Percentiles rank a stretch among this genome's conserved stretches.
These are phyloP conservation scores for Caracal caracal DNA, from an alignment of 2,113 vertebrate genomes.

Conservation along the genomic window DNA sequence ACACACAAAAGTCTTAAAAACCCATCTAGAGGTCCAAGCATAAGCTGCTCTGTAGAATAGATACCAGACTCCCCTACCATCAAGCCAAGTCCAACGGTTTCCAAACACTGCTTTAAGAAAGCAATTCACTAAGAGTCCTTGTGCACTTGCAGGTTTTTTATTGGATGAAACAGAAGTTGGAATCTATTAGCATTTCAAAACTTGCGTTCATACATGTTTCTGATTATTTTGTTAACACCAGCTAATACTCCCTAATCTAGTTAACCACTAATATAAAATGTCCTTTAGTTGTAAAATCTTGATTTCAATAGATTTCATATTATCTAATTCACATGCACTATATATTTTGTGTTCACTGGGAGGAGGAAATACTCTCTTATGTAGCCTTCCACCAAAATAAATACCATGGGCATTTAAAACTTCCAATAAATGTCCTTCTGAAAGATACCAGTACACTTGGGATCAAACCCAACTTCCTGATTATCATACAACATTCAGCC, in stretches of 20 bases:
- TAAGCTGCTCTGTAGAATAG: slow-evolving; percentile 93
- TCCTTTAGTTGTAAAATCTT: slow-evolving; percentile 4
- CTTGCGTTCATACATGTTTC: neutral
- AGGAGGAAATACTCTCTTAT: neutral
- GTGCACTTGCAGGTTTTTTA: neutral
- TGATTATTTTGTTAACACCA: neutral
- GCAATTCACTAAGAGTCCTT: slow-evolving; percentile 82
- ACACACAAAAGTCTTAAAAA: neutral
- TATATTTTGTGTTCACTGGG: neutral
- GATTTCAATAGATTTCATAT: neutral
- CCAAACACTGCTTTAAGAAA: slow-evolving; percentile 93
- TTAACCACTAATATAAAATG: neutral
- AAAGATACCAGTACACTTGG: neutral
- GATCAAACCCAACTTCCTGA: neutral
- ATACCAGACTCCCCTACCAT: slow-evolving; percentile 91
- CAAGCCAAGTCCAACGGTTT: slow-evolving; percentile 91
- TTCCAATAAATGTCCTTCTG: neutral
- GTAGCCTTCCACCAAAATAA: neutral
- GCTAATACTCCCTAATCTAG: neutral
- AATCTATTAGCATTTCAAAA: slow-evolving; percentile 55
- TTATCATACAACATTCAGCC: neutral
- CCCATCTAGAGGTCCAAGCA: slow-evolving; percentile 89
- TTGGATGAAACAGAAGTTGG: neutral
- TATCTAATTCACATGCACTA: neutral
- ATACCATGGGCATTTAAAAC: neutral